These are phyloP conservation scores for Isichthys henryi DNA, from an alignment of 2,113 vertebrate species.

Conservation along the genomic window DNA sequence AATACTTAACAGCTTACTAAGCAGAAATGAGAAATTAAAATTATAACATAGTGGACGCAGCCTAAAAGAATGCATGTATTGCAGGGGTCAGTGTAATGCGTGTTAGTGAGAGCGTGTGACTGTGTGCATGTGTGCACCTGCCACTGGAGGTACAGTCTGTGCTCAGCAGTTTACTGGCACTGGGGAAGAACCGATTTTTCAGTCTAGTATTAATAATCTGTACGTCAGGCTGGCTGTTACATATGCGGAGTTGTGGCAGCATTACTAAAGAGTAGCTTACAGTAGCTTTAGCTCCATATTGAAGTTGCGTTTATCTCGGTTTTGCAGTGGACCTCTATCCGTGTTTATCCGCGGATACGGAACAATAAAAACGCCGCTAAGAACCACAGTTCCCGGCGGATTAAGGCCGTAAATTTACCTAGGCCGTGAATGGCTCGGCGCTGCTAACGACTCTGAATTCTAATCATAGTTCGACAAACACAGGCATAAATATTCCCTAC, in stretches of 20 bases:
- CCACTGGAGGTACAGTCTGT: neutral
- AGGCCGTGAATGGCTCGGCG: neutral
- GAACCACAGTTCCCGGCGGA: slow-evolving; percentile 4
- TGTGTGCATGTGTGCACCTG: neutral
- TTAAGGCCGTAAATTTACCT: neutral
- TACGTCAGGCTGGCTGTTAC: neutral
- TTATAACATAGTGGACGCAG: neutral
- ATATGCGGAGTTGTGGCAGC: neutral
- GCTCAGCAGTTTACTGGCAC: neutral
- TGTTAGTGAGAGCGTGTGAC: neutral
- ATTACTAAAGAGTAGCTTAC: neutral
- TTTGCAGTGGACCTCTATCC: neutral
- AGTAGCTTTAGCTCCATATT: neutral
- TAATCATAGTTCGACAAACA: slow-evolving; percentile 8
- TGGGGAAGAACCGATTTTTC: neutral
- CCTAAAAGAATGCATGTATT: neutral
- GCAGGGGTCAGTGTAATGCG: neutral
- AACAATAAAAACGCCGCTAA: neutral
- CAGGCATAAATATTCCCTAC: neutral
- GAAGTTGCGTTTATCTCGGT: neutral
- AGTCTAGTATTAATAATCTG: neutral
- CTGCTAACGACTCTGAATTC: slow-evolving; percentile 6
- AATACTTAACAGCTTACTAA: neutral
- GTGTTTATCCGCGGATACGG: neutral
- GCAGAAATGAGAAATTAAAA: neutral